phyloP scores from a whole-genome alignment of 2,797 vertebrate species.

The Kryptopterus vitreolus region DNA sequence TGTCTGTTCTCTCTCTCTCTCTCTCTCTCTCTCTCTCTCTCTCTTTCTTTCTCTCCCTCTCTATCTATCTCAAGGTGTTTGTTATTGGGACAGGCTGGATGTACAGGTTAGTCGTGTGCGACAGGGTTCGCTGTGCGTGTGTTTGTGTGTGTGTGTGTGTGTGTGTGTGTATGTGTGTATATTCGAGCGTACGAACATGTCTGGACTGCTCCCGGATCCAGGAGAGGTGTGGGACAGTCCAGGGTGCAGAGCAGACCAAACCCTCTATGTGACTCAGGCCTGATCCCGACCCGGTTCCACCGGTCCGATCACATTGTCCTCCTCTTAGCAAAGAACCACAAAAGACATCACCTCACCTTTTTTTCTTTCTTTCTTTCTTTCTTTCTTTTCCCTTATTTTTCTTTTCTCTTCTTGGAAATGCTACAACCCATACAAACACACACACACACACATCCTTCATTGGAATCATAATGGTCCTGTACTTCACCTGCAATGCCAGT shows the following conservation, averaged over 20 bases:
- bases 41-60: background rate
- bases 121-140: slow-evolving; percentile 39
- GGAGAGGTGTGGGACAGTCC: slow-evolving; percentile 49
- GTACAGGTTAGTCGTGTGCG: slow-evolving; percentile 53
- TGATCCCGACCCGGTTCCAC: slow-evolving; percentile 52
- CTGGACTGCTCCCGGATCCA: slow-evolving; percentile 56
- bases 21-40: background rate
- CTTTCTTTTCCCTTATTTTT: slow-evolving; percentile 17
- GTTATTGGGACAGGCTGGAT: slow-evolving; percentile 41
- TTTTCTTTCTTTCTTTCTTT: slow-evolving; percentile 25
- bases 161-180: slow-evolving; percentile 3
- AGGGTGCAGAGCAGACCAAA: slow-evolving; percentile 44
- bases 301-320: slow-evolving; percentile 51
- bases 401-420: slow-evolving; percentile 12
- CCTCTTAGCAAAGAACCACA: slow-evolving; percentile 21
- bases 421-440: background rate
- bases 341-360: slow-evolving; percentile 7
- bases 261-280: slow-evolving; percentile 46
- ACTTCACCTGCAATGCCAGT: too few relatives aligned
- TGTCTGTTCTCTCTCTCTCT: background rate
- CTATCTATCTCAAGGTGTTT: background rate
- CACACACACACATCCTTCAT: background rate
- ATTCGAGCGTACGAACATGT: slow-evolving; percentile 34
- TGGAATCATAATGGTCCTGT: slow-evolving; percentile 8
- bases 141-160: slow-evolving; percentile 18